These are phyloP conservation scores for Sarotherodon lohbergeri DNA, from an alignment of 2,113 vertebrate species.

Conservation along the genomic window DNA sequence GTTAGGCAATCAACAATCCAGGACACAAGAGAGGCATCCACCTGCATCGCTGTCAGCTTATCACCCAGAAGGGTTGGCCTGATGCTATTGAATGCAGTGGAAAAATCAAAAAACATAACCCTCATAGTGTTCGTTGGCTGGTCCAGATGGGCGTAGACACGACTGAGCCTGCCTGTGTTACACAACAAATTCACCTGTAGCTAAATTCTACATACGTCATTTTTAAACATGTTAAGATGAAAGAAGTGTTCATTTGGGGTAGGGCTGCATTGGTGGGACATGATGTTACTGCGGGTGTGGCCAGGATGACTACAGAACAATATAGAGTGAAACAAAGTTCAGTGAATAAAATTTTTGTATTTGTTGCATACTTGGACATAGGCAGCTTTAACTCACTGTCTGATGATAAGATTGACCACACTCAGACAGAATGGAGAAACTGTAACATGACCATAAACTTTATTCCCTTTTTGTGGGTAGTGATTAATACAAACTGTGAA, in stretches of 20 bases:
- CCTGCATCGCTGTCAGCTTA: background rate
- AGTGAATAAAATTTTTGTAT: background rate
- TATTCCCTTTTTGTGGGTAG: background rate
- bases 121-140: background rate
- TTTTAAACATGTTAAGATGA: background rate
- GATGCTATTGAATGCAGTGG: background rate
- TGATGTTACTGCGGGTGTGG: rapidly evolving
- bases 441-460: background rate
- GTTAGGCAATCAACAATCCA: background rate
- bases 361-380: background rate
- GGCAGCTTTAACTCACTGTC: background rate
- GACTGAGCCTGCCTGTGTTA: background rate
- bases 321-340: background rate
- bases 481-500: background rate
- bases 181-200: background rate
- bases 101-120: background rate
- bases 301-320: background rate
- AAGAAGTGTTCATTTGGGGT: background rate
- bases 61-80: background rate
- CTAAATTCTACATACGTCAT: rapidly evolving
- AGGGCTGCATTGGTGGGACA: background rate
- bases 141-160: background rate
- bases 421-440: background rate
- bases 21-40: background rate
- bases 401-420: background rate